Conservation (phyloP, 2,797 vertebrate genomes). For the Gymnopithys bicolor region DNA sequence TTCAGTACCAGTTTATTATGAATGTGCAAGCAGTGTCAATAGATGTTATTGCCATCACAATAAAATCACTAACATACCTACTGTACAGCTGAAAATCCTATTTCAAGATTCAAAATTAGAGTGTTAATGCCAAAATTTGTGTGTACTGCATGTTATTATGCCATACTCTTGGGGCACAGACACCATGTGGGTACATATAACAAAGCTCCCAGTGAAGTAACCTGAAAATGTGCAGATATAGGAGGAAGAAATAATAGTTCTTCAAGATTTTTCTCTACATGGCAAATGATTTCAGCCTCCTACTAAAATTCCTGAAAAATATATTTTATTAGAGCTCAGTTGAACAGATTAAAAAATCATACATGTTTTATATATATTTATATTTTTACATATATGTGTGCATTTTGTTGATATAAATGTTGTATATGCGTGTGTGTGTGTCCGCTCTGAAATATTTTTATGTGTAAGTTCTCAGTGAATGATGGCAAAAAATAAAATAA, state of each 20-base stretch:
- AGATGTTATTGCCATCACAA: background rate
- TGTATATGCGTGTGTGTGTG: accelerated
- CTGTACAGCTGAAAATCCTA: background rate
- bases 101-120: background rate
- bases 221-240: accelerated
- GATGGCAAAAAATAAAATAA: background rate
- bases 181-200: accelerated
- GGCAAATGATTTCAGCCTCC: background rate
- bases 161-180: accelerated
- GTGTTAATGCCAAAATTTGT: background rate
- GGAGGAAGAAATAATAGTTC: background rate
- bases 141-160: background rate
- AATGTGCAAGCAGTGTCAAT: background rate
- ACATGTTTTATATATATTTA: accelerated
- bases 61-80: background rate
- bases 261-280: background rate
- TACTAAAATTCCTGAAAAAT: background rate
- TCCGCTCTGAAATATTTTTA: background rate
- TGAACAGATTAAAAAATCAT: background rate
- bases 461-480: background rate
- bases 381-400: too few relatives aligned
- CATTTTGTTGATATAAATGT: background rate
- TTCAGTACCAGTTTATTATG: background rate
- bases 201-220: background rate
- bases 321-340: background rate